These are phyloP conservation scores for Paracyclopina nana DNA, from an alignment of 1,140 invertebrate genomes.

Conservation along the genomic window DNA sequence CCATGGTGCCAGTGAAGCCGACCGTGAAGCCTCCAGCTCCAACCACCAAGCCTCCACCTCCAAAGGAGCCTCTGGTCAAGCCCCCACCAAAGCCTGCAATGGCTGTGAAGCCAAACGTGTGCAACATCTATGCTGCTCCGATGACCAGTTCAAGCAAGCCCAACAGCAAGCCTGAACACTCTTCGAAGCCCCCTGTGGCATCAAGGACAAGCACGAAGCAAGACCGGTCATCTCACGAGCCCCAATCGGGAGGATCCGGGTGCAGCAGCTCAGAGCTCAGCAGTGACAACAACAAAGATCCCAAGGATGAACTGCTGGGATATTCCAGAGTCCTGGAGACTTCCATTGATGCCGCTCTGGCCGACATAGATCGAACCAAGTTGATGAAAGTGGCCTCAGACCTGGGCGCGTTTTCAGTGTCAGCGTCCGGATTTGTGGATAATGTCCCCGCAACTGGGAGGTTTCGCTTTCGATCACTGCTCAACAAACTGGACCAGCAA, in stretches of 20 bases:
- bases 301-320: background rate
- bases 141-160: background rate
- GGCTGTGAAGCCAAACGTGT: background rate
- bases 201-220: background rate
- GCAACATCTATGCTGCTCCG: constrained; percentile 12
- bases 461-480: constrained; percentile 9
- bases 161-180: background rate
- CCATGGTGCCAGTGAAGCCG: constrained; percentile 45
- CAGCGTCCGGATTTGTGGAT: constrained; percentile 6
- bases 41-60: constrained; percentile 8
- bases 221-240: background rate
- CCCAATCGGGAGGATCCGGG: background rate
- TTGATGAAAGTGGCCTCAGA: background rate
- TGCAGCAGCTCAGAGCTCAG: background rate
- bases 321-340: background rate
- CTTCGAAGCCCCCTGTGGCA: background rate
- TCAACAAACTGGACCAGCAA: constrained; percentile 6
- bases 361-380: background rate
- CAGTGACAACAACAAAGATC: background rate
- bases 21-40: constrained; percentile 35
- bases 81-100: constrained; percentile 22
- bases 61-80: constrained; percentile 20
- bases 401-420: background rate
- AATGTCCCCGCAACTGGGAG: constrained; percentile 9
- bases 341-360: background rate